Base-by-base conservation (phyloP, 2,797 vertebrate species). In the Manis javanica region DNA sequence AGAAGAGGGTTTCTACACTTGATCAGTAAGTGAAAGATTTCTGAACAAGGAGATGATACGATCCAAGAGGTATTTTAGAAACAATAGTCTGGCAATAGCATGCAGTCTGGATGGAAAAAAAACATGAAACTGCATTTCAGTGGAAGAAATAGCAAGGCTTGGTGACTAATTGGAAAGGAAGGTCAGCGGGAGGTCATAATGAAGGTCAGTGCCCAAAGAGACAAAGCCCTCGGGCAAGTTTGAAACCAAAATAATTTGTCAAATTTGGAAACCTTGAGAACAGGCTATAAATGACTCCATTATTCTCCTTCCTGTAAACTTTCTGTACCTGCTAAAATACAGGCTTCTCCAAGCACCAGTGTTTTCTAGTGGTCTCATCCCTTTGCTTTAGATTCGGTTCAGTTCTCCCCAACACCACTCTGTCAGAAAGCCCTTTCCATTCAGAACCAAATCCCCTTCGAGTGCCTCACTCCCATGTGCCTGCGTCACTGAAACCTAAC, bases 241-340 rank as follows among this genome's bases (percentile, higher is more conserved):
- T 13, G 10, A 13, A 49, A 90, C 93, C 91, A 81, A 69, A 77
- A 53, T 74, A 59, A 66, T 68, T 79, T 69, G 21, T 46, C 75
- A 23, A 57, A 64, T 39, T 69, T 85, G 68, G 96, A 83, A 88
- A 82, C 49, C 78, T 88, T 66, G n/a, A 90, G 59, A 87, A 63
- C 26, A 71, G 59, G 23, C 69, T 87, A 12, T 59, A 63, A 81
- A 63, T 74, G 72, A 53, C n/a, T 74, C 66, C 42, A 7, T 66
- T 42, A n/a, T 23, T 66, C 51, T 39, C 39, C 12, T 37, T 53
- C 55, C 53, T 78, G 14, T 69, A n/a, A 82, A 86, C 46, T 72
- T 88, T n/a, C 84, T 34, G 14, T 66, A 42, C 57, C 64, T 86
- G 90, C 63, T 57, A 82, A 81, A 23, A 26, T 19, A 3, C 46